A percentile compares a stretch with the other conserved stretches of the same genome.
Evolutionary conservation across 2,888 invertebrate species (phyloP).

Genomic region (Lamproptera curius): DNA sequence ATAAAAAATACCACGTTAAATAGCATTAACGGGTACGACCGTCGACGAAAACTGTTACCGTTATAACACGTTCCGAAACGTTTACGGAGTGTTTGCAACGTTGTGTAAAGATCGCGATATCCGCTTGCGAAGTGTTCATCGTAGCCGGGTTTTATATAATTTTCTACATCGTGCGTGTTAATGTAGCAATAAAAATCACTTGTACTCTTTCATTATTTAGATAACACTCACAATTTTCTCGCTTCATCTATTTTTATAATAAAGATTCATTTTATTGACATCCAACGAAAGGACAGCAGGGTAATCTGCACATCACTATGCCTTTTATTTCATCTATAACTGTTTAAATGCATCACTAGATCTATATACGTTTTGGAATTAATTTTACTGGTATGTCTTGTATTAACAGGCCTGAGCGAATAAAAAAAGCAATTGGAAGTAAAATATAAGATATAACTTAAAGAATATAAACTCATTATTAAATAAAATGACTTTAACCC

Average conservation of each 20-base stretch:
- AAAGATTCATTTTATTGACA: slow-evolving; percentile 7
- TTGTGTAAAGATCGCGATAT: slow-evolving; percentile 6
- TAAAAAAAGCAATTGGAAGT: no score
- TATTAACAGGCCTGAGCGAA: no score
- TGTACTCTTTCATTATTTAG: background rate
- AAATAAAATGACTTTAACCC: no score
- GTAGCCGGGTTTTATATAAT: background rate
- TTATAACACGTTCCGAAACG: background rate
- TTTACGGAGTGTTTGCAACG: background rate
- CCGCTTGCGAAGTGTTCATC: slow-evolving; percentile 2
- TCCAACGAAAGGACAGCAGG: slow-evolving; percentile 17
- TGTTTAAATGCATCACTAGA: slow-evolving; percentile 59
- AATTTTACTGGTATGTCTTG: no score
- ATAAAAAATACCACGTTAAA: background rate
- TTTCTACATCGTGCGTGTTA: background rate
- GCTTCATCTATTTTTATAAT: background rate
- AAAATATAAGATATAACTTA: no score
- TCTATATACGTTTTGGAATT: no score
- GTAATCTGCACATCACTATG: slow-evolving; percentile 17
- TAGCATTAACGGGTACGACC: background rate
- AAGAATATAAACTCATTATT: no score
- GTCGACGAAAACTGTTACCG: slow-evolving; percentile 4
- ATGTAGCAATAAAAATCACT: background rate
- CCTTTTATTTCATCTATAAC: background rate
- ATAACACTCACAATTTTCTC: no score